Base-by-base conservation (phyloP, 2,888 invertebrate species). In the Bombyx huttoni region DNA sequence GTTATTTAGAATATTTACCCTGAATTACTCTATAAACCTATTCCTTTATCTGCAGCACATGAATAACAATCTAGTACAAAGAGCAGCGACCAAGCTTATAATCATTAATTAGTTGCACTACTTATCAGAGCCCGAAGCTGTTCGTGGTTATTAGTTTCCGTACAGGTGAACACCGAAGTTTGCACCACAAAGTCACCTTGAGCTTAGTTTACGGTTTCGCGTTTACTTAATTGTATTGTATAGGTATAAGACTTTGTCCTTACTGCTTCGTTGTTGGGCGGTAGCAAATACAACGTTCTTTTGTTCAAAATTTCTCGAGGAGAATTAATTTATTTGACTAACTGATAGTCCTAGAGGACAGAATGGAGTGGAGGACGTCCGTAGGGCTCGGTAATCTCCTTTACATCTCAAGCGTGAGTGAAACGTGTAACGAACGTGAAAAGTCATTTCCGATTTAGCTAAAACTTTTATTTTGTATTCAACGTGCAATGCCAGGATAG, bases 11-110 rank as follows among this genome's bases (percentile, higher is more conserved):
- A 10, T 12, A 40, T 40, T 40, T 12, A 8, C 40, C 8, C 8
- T 40, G 12, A 40, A 40, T 40, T 7, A 40, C 12, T 40, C 40
- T 3, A 40, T 40, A 40, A 48, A 48, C 54, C 53, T 54, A 52
- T 54, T 58, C 63, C 60, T 66, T 64, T 66, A 66, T 64, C 54
- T 56, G 61, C 62, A 61, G 61, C 61, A 62, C 61, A 67, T 65
- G 62, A 66, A 68, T 65, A 63, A 63, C 62, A 65, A 68, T 67
- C 59, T 55, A 53, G 63, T 61, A 58, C 60, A 58, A 48, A 33
- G 53, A 54, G 50, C 49, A 48, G 52, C 50, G 58, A 54, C 56
- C 50, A 63, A 62, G 59, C 63, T 65, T 66, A 65, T 61, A 63
- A 67, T 65, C 52, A 65, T 63, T 63, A 61, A 68, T 67, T 63